Base-by-base conservation (phyloP, 2,888 invertebrate genomes). In the Morpho deidamia region DNA sequence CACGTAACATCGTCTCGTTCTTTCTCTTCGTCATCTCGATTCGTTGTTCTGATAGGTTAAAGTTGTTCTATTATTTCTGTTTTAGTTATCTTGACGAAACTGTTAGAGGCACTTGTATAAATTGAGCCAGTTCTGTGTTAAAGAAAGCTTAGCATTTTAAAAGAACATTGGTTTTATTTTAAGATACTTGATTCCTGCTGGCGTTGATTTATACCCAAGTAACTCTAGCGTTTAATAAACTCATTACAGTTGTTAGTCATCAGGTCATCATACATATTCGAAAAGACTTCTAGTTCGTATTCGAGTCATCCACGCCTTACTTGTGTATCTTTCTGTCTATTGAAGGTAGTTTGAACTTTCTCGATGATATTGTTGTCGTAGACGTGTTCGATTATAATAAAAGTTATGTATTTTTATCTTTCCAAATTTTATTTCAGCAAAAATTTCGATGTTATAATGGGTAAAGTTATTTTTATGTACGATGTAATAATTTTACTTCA, bases 291-390 rank as follows among this genome's bases (percentile, higher is more conserved):
- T 81, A 78, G 61, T 45, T 55, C 67, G 77, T 77, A 49, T 70
- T 80, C 79, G 76, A 77, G 73, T 83, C 84, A 86, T 84, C 77
- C 82, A 82, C 80, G 83, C 84, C 86, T 88, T 88, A 88, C 88
- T 88, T 88, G 88, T 88, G 87, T 87, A 86, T 87, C 84, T 88
- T 83, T 87, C 86, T 55, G 58, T 58, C 55, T 86, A 72, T 85
- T 83, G 76, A 69, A 77, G 81, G 81, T 87, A 87, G 85, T 83
- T 83, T 78, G 77, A 69, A 60, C 64, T 72, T 78, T 78, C 73
- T 82, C 72, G 49, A 81, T 81, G 72, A 74, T 65, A 68, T 64
- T 76, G 79, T 79, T 84, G 83, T 83, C 69, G 85, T 87, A 86
- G 87, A 66, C 65, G 67, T 66, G 62, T 54, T 59, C 58, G 55